A percentile compares a stretch with the other conserved stretches of the same genome.
Conservation (phyloP, 23 tunicate genomes). For the Ciona savignyi region DNA sequence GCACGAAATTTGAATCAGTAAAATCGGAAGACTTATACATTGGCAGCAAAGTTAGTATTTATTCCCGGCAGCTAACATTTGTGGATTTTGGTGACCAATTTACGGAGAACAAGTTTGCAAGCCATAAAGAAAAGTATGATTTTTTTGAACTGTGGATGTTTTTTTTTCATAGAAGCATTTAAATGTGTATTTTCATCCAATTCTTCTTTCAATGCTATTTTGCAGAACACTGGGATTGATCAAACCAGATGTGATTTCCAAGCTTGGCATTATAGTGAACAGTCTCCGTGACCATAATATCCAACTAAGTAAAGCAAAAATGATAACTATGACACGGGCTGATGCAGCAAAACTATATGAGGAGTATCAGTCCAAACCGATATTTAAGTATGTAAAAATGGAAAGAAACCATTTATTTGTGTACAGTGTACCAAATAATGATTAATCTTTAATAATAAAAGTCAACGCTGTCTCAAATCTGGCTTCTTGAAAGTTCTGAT, state of each 20-base stretch:
- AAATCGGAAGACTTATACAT: constrained; percentile 56
- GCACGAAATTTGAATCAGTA: constrained; percentile 62
- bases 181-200: no score
- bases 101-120: constrained; percentile 65
- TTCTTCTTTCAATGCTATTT: background rate
- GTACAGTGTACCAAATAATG: no score
- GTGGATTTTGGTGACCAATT: constrained; percentile 82
- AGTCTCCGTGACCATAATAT: constrained; percentile 44
- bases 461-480: no score
- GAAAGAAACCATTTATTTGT: no score
- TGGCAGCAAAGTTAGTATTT: constrained; percentile 80
- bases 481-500: no score
- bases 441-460: no score
- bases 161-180: no score
- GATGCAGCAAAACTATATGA: constrained; percentile 48
- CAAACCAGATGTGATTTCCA: constrained; percentile 70
- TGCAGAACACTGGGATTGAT: constrained; percentile 73
- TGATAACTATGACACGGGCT: constrained; percentile 47
- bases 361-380: constrained; percentile 60
- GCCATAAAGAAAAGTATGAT: constrained; percentile 85
- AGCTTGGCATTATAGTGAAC: constrained; percentile 61
- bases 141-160: no score
- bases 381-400: constrained; percentile 67
- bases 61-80: constrained; percentile 74
- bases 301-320: constrained; percentile 49